phyloP scores from a whole-genome alignment of 2,113 vertebrate species.

The Elanoides forficatus region DNA sequence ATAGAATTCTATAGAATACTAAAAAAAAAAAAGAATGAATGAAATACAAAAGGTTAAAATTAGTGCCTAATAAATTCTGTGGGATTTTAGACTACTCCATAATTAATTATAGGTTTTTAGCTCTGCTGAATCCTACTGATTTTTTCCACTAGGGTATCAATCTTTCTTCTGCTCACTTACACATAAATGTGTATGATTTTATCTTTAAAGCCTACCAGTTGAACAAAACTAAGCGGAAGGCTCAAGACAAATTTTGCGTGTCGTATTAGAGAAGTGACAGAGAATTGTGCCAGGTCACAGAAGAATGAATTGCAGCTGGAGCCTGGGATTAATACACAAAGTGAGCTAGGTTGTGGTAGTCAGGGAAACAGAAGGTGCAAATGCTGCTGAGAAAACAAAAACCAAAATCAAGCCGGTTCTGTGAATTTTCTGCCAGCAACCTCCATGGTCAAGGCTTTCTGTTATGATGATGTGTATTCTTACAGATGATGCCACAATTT shows the following conservation, averaged over 20 bases:
- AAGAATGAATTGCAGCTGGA: not conserved
- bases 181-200: not conserved
- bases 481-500: not conserved
- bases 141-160: not conserved
- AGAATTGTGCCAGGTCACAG: not conserved
- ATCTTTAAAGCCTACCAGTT: not conserved
- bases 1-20: not conserved
- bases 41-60: not conserved
- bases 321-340: not conserved
- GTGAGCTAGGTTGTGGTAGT: slow-evolving; percentile 10
- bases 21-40: not conserved
- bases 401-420: not conserved
- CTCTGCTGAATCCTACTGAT: not conserved
- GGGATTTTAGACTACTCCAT: not conserved
- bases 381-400: not conserved
- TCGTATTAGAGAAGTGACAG: not conserved
- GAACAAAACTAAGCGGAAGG: not conserved
- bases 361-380: slow-evolving; percentile 45
- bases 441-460: not conserved
- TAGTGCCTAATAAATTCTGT: not conserved
- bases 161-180: not conserved
- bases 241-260: not conserved
- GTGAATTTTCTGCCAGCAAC: not conserved
- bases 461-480: not conserved
- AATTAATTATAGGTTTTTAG: not conserved